Evolutionary conservation across 2,113 vertebrate genomes (phyloP).

Genomic region (Anoplopoma fimbria): DNA sequence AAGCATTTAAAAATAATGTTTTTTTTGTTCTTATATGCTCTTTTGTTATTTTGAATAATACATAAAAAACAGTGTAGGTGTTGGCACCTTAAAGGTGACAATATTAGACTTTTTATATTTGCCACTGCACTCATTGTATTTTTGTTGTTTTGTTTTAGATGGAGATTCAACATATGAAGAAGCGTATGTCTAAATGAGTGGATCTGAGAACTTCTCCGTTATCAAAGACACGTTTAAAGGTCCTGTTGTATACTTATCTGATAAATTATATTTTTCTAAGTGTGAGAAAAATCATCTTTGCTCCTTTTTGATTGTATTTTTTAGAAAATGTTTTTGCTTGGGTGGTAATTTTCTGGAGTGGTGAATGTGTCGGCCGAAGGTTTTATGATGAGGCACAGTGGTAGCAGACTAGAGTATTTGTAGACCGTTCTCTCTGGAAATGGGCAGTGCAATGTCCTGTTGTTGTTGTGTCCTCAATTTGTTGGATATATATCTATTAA

Average conservation of each 20-base stretch:
- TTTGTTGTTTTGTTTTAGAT: conserved; percentile 83
- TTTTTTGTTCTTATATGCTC: background rate
- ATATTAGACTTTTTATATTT: background rate
- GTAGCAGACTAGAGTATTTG: background rate
- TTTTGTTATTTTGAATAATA: background rate
- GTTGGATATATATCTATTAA: background rate
- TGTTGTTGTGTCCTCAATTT: background rate
- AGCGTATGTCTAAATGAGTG: conserved; percentile 92
- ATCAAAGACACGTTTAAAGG: background rate
- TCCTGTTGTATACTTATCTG: background rate
- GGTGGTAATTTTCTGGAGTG: background rate
- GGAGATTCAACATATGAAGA: conserved; percentile 96
- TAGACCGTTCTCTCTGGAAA: background rate
- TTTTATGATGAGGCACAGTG: background rate
- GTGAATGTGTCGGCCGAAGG: background rate
- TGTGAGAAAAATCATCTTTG: background rate
- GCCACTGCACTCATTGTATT: background rate
- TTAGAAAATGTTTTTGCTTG: background rate
- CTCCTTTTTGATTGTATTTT: conserved; percentile 10
- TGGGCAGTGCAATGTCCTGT: background rate
- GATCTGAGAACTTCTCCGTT: conserved; percentile 63
- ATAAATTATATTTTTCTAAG: conserved; percentile 5
- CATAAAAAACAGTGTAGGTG: background rate
- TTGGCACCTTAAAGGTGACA: background rate
- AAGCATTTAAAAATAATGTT: background rate